phyloP scores from a whole-genome alignment of 1,140 invertebrate species.

The Drosophila elegans region DNA sequence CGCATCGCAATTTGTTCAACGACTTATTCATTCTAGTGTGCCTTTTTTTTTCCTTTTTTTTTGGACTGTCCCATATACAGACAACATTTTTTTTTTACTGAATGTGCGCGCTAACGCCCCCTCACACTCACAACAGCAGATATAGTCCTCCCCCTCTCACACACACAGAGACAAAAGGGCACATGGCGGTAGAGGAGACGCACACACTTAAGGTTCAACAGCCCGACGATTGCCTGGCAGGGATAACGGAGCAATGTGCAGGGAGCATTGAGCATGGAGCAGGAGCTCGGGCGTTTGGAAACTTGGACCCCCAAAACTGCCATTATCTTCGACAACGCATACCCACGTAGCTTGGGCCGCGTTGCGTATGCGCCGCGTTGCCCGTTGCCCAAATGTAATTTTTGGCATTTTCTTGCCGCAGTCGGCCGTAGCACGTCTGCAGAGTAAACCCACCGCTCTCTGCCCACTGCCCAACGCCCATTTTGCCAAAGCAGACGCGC shows the following conservation, averaged over 20 bases:
- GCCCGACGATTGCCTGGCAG: slow-evolving; percentile 73
- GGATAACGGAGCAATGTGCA: slow-evolving; percentile 1
- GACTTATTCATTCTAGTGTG: slow-evolving; percentile 40
- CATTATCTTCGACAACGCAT: slow-evolving; percentile 79
- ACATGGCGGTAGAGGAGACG: slow-evolving; percentile 40
- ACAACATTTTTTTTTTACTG: slow-evolving; percentile 69
- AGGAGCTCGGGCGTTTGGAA: slow-evolving; percentile 4
- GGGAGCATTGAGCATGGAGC: neutral
- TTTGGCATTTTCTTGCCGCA: slow-evolving; percentile 73
- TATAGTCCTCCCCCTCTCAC: neutral
- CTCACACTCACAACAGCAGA: slow-evolving; percentile 12
- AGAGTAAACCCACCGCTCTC: slow-evolving; percentile 8
- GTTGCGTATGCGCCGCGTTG: slow-evolving; percentile 68
- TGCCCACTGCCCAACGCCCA: slow-evolving; percentile 19
- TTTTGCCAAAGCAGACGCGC: slow-evolving; percentile 45
- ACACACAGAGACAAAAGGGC: slow-evolving; percentile 34
- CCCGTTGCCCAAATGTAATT: slow-evolving; percentile 71
- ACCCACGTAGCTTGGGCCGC: slow-evolving; percentile 56
- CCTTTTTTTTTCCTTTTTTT: slow-evolving; percentile 6
- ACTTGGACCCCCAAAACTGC: slow-evolving; percentile 56
- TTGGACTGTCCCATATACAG: slow-evolving; percentile 68
- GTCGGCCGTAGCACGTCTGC: slow-evolving; percentile 49
- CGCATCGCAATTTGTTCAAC: slow-evolving; percentile 44
- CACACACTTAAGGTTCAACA: slow-evolving; percentile 79
- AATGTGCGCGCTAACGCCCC: slow-evolving; percentile 76